Percentiles rank a stretch among this genome's conserved stretches.
These are phyloP conservation scores for Mimumesa dahlbomi DNA, from an alignment of 2,888 invertebrate species.

Conservation along the genomic window DNA sequence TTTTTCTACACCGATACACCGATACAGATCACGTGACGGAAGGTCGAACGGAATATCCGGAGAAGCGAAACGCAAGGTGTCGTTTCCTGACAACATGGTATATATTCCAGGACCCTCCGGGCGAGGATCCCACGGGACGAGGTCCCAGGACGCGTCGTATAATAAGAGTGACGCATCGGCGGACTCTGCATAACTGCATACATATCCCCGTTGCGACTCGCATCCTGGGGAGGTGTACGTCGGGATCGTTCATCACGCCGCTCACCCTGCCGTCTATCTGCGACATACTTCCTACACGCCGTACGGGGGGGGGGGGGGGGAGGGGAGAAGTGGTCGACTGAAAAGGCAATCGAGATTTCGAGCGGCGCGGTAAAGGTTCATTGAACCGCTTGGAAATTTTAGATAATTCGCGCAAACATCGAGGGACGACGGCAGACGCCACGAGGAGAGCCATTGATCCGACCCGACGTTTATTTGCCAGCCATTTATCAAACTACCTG, in stretches of 20 bases:
- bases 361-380: background rate
- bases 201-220: conserved; percentile 67
- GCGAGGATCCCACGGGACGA: conserved; percentile 62
- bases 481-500: too few species aligned
- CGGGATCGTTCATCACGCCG: conserved; percentile 70
- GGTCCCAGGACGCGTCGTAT: conserved; percentile 66
- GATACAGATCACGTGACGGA: too few species aligned
- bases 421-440: too few species aligned
- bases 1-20: background rate
- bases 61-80: too few species aligned
- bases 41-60: too few species aligned
- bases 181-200: conserved; percentile 74
- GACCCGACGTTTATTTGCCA: too few species aligned
- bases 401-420: too few species aligned
- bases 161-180: conserved; percentile 73
- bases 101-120: conserved; percentile 54
- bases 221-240: conserved; percentile 55
- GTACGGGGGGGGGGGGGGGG: too few species aligned
- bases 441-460: too few species aligned
- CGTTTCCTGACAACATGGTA: conserved; percentile 49
- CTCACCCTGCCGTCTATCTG: conserved; percentile 31
- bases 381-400: too few species aligned
- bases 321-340: conserved; percentile 36
- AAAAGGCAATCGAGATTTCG: conserved; percentile 41
- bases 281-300: conserved; percentile 34